These are phyloP conservation scores for Cinclus cinclus DNA, from an alignment of 2,113 vertebrate species.

Conservation along the genomic window DNA sequence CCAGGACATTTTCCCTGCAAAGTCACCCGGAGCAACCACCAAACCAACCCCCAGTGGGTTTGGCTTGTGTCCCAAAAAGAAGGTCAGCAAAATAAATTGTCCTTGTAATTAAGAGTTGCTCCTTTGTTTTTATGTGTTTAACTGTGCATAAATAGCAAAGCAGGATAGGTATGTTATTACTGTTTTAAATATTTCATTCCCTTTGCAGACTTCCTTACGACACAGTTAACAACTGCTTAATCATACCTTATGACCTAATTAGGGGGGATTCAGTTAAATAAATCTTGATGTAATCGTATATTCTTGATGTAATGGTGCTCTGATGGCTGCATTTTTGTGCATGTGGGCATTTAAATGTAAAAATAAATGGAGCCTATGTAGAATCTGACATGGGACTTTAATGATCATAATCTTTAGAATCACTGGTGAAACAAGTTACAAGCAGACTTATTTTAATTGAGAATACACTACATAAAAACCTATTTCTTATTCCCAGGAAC, in stretches of 20 bases:
- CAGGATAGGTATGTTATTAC: conserved; percentile 46
- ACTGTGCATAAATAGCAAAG: conserved; percentile 44
- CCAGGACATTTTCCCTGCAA: neutral
- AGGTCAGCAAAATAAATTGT: conserved; percentile 50
- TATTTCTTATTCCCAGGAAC: neutral
- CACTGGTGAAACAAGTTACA: neutral
- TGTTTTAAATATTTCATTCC: conserved; percentile 59
- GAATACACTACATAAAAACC: neutral
- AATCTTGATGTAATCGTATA: conserved; percentile 48
- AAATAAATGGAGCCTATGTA: neutral
- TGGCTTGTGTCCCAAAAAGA: conserved; percentile 45
- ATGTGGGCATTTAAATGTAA: conserved; percentile 23
- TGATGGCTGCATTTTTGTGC: conserved; percentile 40
- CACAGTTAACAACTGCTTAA: conserved; percentile 54
- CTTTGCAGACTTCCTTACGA: conserved; percentile 39
- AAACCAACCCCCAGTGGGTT: neutral
- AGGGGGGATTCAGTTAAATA: conserved; percentile 46
- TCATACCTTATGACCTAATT: conserved; percentile 51
- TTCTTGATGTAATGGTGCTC: conserved; percentile 20
- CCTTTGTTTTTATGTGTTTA: conserved; percentile 55
- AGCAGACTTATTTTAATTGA: neutral
- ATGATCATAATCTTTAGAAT: neutral
- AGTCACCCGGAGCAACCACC: neutral
- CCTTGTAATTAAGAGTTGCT: conserved; percentile 54
- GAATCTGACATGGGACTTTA: neutral